These are phyloP conservation scores for Stegophylla sp. DNA, from an alignment of 2,888 invertebrate species.

Conservation along the genomic window DNA sequence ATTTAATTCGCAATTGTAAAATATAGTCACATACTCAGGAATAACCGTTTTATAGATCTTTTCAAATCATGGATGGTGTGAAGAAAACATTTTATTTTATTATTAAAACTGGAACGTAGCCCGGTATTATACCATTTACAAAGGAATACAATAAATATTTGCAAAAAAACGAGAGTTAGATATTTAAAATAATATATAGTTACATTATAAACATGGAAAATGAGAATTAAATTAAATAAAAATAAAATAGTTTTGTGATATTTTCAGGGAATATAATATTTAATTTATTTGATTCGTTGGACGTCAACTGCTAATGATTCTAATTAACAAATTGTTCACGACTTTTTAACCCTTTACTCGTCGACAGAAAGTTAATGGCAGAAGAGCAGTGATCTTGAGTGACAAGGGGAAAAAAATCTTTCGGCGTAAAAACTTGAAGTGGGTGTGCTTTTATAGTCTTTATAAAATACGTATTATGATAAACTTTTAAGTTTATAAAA, in stretches of 20 bases:
- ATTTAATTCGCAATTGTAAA: too few relatives aligned
- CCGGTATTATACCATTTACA: too few relatives aligned
- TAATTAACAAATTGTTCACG: constrained; percentile 28
- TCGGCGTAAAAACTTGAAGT: not conserved
- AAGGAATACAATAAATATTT: too few relatives aligned
- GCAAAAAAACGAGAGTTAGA: too few relatives aligned
- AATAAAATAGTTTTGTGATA: not conserved
- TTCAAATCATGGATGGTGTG: too few relatives aligned
- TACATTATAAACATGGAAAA: too few relatives aligned
- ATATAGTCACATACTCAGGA: too few relatives aligned
- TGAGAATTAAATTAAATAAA: too few relatives aligned
- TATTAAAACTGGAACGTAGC: too few relatives aligned
- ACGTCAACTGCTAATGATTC: not conserved
- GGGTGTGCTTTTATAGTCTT: not conserved
- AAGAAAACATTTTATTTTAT: too few relatives aligned
- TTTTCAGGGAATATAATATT: not conserved
- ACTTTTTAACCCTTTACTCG: constrained; percentile 6
- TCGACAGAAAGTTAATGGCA: not conserved
- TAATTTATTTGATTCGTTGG: not conserved
- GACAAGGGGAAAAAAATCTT: constrained; percentile 17
- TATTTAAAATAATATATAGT: too few relatives aligned
- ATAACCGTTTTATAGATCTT: too few relatives aligned
- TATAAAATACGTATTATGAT: not conserved
- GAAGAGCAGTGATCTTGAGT: not conserved
- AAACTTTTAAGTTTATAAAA: constrained; percentile 24